phyloP scores from a whole-genome alignment of 2,888 invertebrate species.

The Plagodis pulveraria region DNA sequence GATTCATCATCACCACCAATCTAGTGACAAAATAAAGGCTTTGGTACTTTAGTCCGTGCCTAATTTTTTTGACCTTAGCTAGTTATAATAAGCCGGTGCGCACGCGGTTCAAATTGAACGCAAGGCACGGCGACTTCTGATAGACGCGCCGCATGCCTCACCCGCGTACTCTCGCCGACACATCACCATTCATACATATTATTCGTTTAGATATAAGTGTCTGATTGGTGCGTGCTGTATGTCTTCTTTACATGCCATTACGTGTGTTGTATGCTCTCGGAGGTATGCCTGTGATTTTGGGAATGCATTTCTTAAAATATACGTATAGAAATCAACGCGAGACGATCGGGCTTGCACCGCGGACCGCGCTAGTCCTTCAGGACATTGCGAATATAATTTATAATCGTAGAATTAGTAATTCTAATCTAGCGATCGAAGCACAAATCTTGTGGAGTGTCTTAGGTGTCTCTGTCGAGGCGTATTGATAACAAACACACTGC shows the following conservation, averaged over 20 bases:
- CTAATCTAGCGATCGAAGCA: slow-evolving; percentile 71
- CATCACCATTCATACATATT: slow-evolving; percentile 17
- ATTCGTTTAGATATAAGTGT: slow-evolving; percentile 50
- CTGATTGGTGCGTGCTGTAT: slow-evolving; percentile 75
- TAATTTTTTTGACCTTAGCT: no score
- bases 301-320: slow-evolving; percentile 79
- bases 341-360: slow-evolving; percentile 78
- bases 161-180: slow-evolving; percentile 2
- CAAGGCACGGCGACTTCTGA: no score
- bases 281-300: slow-evolving; percentile 74
- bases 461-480: slow-evolving; percentile 58
- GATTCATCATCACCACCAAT: no score
- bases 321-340: slow-evolving; percentile 67
- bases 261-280: slow-evolving; percentile 70
- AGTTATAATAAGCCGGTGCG: no score
- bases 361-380: slow-evolving; percentile 65
- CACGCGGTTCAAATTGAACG: no score
- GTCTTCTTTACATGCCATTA: slow-evolving; percentile 78
- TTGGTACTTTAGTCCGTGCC: no score
- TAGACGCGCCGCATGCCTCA: no score
- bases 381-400: slow-evolving; percentile 21
- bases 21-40: no score
- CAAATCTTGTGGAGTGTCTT: slow-evolving; percentile 78
- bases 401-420: slow-evolving; percentile 68
- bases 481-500: slow-evolving; percentile 77